These are phyloP conservation scores for Crenuchus spilurus DNA, from an alignment of 2,797 vertebrate species.

Conservation along the genomic window DNA sequence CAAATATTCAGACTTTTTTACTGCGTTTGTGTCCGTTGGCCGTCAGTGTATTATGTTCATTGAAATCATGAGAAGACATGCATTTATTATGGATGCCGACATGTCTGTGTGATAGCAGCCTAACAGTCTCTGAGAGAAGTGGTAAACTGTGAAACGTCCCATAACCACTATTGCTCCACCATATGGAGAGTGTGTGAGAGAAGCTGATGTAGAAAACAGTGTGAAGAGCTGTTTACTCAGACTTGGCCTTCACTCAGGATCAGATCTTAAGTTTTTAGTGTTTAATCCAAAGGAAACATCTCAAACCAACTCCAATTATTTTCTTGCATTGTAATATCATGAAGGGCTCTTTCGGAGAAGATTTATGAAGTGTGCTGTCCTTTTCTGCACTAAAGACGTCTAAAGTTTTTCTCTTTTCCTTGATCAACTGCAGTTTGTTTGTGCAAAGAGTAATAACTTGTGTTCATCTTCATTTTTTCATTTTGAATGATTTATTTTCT, in stretches of 20 bases:
- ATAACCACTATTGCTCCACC: conserved; percentile 2
- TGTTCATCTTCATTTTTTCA: conserved; percentile 40
- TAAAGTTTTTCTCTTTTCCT: conserved; percentile 39
- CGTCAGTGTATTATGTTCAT: no score
- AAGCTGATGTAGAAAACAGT: neutral
- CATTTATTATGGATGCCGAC: no score
- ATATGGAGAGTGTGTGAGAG: neutral
- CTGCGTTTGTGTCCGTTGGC: no score
- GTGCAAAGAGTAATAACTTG: conserved; percentile 46
- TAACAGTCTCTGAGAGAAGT: neutral
- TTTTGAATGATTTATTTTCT: conserved; percentile 56
- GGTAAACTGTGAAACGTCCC: neutral
- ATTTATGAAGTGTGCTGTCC: conserved; percentile 38
- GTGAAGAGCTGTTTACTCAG: conserved; percentile 2
- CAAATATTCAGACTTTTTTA: no score
- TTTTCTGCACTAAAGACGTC: conserved; percentile 36
- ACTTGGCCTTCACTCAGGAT: conserved; percentile 8
- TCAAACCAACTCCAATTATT: conserved; percentile 6
- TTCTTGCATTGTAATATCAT: neutral
- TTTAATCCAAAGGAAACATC: conserved; percentile 20
- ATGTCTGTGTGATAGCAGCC: no score
- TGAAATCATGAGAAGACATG: no score
- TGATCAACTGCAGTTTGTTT: conserved; percentile 50
- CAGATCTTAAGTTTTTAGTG: conserved; percentile 20
- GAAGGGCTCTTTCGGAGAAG: conserved; percentile 30